Percentiles rank a stretch among this genome's conserved stretches.
Conservation (phyloP, 2,113 vertebrate genomes). For the Myocastor coypus region DNA sequence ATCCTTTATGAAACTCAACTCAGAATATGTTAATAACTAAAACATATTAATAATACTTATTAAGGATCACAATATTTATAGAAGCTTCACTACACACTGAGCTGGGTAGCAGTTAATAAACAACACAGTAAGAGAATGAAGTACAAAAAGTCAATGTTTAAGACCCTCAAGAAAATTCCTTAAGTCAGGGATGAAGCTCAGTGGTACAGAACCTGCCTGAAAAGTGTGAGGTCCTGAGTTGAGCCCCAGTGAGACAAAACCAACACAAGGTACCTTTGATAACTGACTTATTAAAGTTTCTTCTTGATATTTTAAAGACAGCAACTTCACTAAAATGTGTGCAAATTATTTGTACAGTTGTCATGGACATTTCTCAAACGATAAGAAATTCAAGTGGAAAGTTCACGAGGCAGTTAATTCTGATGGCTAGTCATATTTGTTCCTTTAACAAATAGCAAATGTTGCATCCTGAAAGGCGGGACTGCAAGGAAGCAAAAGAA, state of each 20-base stretch:
- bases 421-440: not conserved
- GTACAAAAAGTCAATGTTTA: not conserved
- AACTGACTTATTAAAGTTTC: not conserved
- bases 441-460: slow-evolving; percentile 9
- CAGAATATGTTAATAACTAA: not conserved
- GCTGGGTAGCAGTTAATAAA: not conserved
- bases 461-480: slow-evolving; percentile 1
- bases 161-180: not conserved
- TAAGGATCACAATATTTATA: not conserved
- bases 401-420: not conserved
- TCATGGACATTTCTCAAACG: not conserved
- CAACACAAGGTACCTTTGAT: not conserved
- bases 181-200: not conserved
- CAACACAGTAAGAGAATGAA: not conserved
- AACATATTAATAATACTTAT: not conserved
- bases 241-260: too few species aligned
- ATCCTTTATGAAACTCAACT: not conserved
- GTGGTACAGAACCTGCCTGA: too few species aligned
- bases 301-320: not conserved
- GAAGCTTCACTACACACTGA: not conserved
- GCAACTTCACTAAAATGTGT: slow-evolving; percentile 5
- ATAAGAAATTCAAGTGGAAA: slow-evolving; percentile 39
- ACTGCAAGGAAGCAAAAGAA: not conserved
- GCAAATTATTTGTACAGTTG: not conserved
- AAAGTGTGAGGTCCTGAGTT: too few species aligned